Conservation (phyloP, 2,113 vertebrate species). For the Tichodroma muraria region DNA sequence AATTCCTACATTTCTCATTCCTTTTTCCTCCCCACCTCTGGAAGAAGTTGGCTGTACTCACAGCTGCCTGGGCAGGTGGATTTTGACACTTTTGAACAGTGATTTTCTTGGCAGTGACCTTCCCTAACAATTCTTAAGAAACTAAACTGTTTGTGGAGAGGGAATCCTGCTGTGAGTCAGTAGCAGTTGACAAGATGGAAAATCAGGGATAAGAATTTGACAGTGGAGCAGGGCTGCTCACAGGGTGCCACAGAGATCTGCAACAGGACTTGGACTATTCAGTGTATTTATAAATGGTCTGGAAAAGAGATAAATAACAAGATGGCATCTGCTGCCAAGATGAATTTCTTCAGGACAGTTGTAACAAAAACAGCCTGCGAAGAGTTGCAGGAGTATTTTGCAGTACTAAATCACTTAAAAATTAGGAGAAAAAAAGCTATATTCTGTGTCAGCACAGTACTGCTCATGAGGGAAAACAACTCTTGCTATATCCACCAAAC, state of each 20-base stretch:
- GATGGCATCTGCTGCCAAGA: conserved; percentile 9
- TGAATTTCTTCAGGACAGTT: neutral
- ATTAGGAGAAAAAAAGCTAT: neutral
- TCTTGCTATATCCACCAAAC: neutral
- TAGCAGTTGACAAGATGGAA: neutral
- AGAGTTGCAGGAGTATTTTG: neutral
- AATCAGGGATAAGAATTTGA: neutral
- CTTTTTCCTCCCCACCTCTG: neutral
- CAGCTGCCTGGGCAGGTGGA: neutral
- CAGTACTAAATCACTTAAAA: neutral
- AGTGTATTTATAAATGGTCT: neutral
- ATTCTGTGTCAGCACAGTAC: neutral
- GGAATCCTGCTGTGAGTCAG: neutral
- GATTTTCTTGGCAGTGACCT: neutral
- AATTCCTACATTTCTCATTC: conserved; percentile 9
- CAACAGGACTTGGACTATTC: neutral
- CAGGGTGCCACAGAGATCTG: neutral
- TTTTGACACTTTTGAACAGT: neutral
- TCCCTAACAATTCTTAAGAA: neutral
- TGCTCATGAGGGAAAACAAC: neutral
- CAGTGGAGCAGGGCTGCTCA: neutral
- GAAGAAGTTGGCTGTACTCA: neutral
- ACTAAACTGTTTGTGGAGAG: neutral
- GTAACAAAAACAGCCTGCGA: neutral
- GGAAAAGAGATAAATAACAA: conserved; percentile 3